Conservation (phyloP, 2,113 vertebrate species). For the Colistium nudipinnis region DNA sequence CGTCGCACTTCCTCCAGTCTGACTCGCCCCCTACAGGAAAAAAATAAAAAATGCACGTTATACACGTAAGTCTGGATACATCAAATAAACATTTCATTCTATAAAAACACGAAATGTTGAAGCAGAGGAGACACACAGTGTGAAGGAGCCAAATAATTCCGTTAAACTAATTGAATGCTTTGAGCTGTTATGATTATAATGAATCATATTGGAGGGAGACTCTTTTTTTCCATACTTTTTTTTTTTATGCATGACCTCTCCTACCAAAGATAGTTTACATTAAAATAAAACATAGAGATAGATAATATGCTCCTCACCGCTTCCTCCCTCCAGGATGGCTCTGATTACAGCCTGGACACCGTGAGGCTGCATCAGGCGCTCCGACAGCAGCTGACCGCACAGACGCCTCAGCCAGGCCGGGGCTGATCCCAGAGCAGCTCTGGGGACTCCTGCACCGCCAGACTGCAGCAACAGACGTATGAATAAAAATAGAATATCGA, state of each 20-base stretch:
- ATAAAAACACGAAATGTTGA: not conserved
- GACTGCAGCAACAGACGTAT: no score
- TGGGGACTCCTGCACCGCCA: conserved; percentile 5
- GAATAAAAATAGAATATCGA: no score
- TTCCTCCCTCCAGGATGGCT: conserved; percentile 88
- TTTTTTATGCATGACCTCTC: no score
- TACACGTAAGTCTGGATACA: not conserved
- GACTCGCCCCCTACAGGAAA: conserved; percentile 80
- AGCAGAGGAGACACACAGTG: no score
- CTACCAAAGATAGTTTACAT: not conserved
- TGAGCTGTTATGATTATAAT: no score
- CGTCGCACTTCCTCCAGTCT: conserved; percentile 93
- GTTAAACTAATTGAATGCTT: no score
- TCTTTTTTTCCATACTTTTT: no score
- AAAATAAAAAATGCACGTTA: not conserved
- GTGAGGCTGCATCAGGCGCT: conserved; percentile 85
- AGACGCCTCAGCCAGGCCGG: conserved; percentile 90
- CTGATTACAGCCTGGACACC: conserved; percentile 92
- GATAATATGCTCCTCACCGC: conserved; percentile 77
- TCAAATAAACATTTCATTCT: not conserved
- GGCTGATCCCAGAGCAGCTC: conserved; percentile 53
- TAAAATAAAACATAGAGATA: no score
- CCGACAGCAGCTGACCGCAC: conserved; percentile 91
- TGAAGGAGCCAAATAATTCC: no score
- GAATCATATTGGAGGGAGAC: no score